phyloP scores from a whole-genome alignment of 2,797 vertebrate species.

The Falco naumanni region DNA sequence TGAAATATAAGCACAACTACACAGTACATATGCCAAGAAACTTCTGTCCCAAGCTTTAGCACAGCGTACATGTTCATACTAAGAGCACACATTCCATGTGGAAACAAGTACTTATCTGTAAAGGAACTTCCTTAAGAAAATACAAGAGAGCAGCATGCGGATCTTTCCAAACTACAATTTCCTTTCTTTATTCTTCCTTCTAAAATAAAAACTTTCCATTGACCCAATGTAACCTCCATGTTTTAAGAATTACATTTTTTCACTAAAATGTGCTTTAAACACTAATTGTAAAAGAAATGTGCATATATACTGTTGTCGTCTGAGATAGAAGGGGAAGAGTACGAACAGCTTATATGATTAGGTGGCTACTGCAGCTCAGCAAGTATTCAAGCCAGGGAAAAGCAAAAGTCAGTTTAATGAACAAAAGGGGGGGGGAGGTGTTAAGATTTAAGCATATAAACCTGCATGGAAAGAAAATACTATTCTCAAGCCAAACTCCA shows the following conservation, averaged over 20 bases:
- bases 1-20: neutral
- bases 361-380: neutral
- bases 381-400: neutral
- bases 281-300: neutral
- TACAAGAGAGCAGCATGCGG: neutral
- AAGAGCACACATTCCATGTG: neutral
- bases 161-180: neutral
- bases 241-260: neutral
- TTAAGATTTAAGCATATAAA: neutral
- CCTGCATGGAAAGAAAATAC: neutral
- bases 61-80: neutral
- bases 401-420: neutral
- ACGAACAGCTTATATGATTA: neutral
- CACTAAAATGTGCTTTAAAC: neutral
- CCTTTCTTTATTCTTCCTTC: neutral
- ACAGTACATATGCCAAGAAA: neutral
- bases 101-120: neutral
- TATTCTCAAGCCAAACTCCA: neutral
- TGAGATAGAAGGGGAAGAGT: neutral
- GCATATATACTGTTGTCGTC: neutral
- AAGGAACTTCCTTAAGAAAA: neutral
- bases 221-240: neutral
- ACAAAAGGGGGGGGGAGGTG: neutral
- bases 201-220: neutral
- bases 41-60: neutral